Base-by-base conservation (phyloP, 2,888 invertebrate genomes). In the Hydrotaea diabolus region DNA sequence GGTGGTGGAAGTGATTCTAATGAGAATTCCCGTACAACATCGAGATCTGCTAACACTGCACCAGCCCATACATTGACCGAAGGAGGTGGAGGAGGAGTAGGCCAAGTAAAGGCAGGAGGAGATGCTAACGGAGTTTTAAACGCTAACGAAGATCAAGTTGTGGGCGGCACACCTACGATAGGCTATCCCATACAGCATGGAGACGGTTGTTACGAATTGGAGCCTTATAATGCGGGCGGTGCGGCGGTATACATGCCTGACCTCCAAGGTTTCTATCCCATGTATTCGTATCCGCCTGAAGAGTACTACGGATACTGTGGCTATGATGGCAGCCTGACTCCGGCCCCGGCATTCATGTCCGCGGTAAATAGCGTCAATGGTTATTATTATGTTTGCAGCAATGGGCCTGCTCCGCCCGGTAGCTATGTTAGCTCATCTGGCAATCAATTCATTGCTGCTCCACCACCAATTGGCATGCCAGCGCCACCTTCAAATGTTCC, bases 231-330 rank as follows among this genome's bases (percentile, higher is more conserved):
- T 59, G 55, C 72, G 0, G 75, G 71, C 57, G 75, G 49, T 1
- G 66, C 59, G 75, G 78, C 15, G 46, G 36, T 86, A 59, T 83
- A 80, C 66, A n/a, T 87, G 13, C 87, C 87, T 0, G 89, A 89
- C 15, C 76, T 84, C 7, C 86, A 77, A 17, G 31, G 82, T 13
- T 81, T 86, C 26, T 88, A 88, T 81, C 86, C 87, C 66, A 78
- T 87, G 43, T 80, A 85, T 13, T 86, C 80, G 0, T 88, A 87
- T 72, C 26, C 85, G 11, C 77, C 86, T 4, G 89, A 89, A 19
- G 89, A 89, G 39, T 89, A 86, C 74, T 88, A 83, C 21, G 82
- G 83, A 9, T 88, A 88, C 57, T 81, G 66, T 72, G 84, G 87
- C 9, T 88, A 86, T 77, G 89, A 89, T 80, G 86, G 85, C 0